Percentiles rank a stretch among this genome's conserved stretches.
Conservation (phyloP, 2,113 vertebrate species). For the Thunnus maccoyii region DNA sequence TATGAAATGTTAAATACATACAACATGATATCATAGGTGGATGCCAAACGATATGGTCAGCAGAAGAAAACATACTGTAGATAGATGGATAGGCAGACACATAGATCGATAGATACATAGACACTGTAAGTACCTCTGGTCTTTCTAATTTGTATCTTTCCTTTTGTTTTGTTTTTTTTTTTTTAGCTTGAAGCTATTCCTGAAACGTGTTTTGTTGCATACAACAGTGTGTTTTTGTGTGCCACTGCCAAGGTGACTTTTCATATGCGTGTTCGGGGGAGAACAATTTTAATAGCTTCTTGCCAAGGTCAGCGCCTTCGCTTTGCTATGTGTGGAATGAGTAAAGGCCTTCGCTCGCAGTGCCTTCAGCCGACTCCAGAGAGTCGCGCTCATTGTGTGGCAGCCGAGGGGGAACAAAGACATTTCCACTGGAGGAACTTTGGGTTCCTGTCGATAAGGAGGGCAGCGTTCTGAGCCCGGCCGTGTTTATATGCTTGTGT, state of each 20-base stretch:
- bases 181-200: not conserved
- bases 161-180: slow-evolving; percentile 11
- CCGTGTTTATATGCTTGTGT: slow-evolving; percentile 84
- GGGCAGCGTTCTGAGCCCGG: slow-evolving; percentile 69
- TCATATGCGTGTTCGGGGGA: slow-evolving; percentile 10
- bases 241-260: slow-evolving; percentile 58
- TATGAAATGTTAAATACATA: too few species aligned
- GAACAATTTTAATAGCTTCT: slow-evolving; percentile 72
- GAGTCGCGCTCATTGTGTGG: slow-evolving; percentile 85
- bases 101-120: not conserved
- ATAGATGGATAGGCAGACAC: not conserved
- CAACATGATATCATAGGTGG: not conserved
- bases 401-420: slow-evolving; percentile 83
- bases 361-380: slow-evolving; percentile 82
- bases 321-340: slow-evolving; percentile 76
- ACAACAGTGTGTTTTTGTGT: slow-evolving; percentile 29
- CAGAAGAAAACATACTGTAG: not conserved
- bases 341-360: slow-evolving; percentile 65
- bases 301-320: slow-evolving; percentile 74
- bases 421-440: slow-evolving; percentile 88
- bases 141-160: not conserved
- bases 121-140: not conserved
- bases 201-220: slow-evolving; percentile 38
- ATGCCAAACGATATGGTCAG: not conserved
- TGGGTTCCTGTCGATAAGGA: slow-evolving; percentile 88